Evolutionary conservation across 2,888 invertebrate species (phyloP), one percentile per base, ranked within the genome.

Genomic region (Sinhomidia bicolor): DNA sequence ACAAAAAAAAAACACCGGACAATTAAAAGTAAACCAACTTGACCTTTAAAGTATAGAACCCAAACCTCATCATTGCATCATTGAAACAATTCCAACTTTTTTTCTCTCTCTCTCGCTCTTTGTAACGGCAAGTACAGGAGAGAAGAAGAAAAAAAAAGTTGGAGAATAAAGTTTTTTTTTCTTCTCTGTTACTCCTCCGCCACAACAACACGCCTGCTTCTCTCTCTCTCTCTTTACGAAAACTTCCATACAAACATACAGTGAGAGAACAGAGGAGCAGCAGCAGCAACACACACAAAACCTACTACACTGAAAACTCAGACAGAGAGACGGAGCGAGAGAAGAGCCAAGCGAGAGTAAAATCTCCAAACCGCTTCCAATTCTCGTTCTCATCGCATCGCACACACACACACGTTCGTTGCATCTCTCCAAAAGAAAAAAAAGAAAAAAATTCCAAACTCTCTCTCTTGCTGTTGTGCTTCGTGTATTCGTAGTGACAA

Each of bases 41-140:
- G 65, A 65, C 65, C 65, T 65, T 65, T 65, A 65, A 65, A 65
- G 9, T n/a, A n/a, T n/a, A n/a, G n/a, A n/a, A n/a, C n/a, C n/a
- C n/a, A n/a, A n/a, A n/a, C n/a, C n/a, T n/a, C n/a, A n/a, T n/a
- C n/a, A 20, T 7, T 23, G 60, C 60, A 60, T 60, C 60, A 60
- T 60, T 60, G 60, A 60, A 60, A 60, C 60, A 60, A 60, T 60
- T 60, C 60, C 60, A 60, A 60, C 60, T 60, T 60, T 60, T 60
- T n/a, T n/a, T n/a, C n/a, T n/a, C n/a, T n/a, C n/a, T n/a, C n/a
- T n/a, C n/a, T n/a, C n/a, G n/a, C n/a, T n/a, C n/a, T n/a, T n/a
- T n/a, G n/a, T n/a, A n/a, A n/a, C n/a, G n/a, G n/a, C n/a, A n/a
- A n/a, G n/a, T n/a, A n/a, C n/a, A n/a, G n/a, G n/a, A n/a, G n/a